Conservation (phyloP, 2,888 invertebrate species). For the Agriopis marginaria region DNA sequence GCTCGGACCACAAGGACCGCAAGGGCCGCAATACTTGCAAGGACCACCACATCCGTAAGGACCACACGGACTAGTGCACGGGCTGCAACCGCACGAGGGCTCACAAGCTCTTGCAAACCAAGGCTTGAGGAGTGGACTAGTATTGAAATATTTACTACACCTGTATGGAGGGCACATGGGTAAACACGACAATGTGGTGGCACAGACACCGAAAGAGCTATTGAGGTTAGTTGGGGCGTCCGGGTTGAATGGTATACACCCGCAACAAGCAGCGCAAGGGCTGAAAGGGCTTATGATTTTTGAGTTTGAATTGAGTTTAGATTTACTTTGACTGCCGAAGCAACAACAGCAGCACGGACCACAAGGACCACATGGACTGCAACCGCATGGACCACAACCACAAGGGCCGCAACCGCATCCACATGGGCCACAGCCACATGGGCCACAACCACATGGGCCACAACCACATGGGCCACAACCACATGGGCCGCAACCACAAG, state of each 20-base stretch:
- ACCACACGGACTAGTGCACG: constrained; percentile 12
- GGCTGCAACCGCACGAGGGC: background rate
- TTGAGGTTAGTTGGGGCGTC: background rate
- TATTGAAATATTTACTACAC: constrained; percentile 37
- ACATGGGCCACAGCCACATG: background rate
- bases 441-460: constrained; percentile 4
- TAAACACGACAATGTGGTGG: constrained; percentile 31
- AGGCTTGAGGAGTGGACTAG: constrained; percentile 43
- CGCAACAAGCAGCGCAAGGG: constrained; percentile 24
- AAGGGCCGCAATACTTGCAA: constrained; percentile 36
- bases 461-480: background rate
- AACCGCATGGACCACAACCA: background rate
- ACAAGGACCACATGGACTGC: background rate
- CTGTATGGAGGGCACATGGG: constrained; percentile 32
- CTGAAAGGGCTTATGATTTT: background rate
- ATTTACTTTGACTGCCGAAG: background rate
- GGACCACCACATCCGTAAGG: constrained; percentile 37
- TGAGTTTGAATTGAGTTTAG: background rate
- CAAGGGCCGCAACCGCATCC: constrained; percentile 1
- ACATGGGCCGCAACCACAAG: background rate
- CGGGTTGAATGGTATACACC: constrained; percentile 10
- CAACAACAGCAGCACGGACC: constrained; percentile 1
- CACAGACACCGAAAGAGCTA: constrained; percentile 1
- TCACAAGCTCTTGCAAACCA: constrained; percentile 19
- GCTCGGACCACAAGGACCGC: constrained; percentile 41